Conservation (phyloP, 2,888 invertebrate species). For the Philereme vetulata region DNA sequence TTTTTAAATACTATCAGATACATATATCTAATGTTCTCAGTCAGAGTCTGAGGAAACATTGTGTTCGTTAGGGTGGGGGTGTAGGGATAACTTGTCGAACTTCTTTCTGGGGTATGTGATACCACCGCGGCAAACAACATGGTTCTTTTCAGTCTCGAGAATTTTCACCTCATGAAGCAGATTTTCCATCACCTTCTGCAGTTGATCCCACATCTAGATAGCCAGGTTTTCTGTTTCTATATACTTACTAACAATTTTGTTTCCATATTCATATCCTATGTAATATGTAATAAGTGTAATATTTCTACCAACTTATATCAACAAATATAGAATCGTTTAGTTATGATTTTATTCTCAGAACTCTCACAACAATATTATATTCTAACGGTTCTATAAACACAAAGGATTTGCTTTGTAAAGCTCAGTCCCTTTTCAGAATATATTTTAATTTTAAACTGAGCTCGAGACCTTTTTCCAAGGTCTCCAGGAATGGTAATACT, state of each 20-base stretch:
- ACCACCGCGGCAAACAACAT: slow-evolving; percentile 93
- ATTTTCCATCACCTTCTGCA: slow-evolving; percentile 88
- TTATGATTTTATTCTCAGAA: slow-evolving; percentile 1
- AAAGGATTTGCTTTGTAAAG: slow-evolving; percentile 29
- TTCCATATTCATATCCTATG: too few species aligned
- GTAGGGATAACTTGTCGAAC: slow-evolving; percentile 59
- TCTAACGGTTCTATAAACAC: slow-evolving; percentile 9
- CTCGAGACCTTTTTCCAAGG: slow-evolving; percentile 38
- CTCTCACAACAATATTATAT: slow-evolving; percentile 10
- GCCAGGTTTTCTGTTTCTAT: slow-evolving; percentile 98
- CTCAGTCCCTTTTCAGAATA: not conserved
- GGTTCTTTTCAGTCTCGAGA: slow-evolving; percentile 98
- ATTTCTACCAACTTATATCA: not conserved
- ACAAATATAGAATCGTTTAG: not conserved
- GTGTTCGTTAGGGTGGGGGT: slow-evolving; percentile 64
- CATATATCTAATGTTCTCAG: slow-evolving; percentile 50
- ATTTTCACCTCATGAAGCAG: slow-evolving; percentile 95
- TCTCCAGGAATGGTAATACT: slow-evolving; percentile 30
- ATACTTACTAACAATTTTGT: too few species aligned
- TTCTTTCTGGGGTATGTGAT: slow-evolving; percentile 72
- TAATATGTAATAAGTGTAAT: not conserved
- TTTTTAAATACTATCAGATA: not conserved
- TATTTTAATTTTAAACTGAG: slow-evolving; percentile 32
- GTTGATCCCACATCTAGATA: slow-evolving; percentile 94
- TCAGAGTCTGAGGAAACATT: slow-evolving; percentile 78